Evolutionary conservation across 2,797 vertebrate genomes (phyloP).

Genomic region (Euthynnus affinis): DNA sequence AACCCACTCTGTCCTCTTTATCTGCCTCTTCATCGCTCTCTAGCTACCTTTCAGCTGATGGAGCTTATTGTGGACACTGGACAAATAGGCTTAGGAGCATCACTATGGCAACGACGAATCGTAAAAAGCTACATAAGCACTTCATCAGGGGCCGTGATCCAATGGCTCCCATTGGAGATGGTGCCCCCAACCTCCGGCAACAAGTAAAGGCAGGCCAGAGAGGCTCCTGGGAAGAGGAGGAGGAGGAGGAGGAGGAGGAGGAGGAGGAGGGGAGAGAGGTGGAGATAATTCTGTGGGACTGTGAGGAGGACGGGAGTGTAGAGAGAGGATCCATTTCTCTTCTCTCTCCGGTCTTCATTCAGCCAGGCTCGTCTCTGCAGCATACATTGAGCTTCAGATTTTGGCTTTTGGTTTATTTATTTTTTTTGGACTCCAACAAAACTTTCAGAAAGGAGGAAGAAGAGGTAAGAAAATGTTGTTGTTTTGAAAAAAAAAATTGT

Average conservation of each 20-base stretch:
- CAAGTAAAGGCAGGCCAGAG: conserved; percentile 78
- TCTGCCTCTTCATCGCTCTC: conserved; percentile 80
- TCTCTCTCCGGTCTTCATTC: conserved; percentile 26
- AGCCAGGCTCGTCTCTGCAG: conserved; percentile 7
- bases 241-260: conserved; percentile 13
- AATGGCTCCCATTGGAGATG: conserved; percentile 68
- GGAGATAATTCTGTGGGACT: conserved; percentile 14
- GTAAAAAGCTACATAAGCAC: conserved; percentile 77
- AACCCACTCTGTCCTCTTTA: conserved; percentile 70
- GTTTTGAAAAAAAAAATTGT: not conserved
- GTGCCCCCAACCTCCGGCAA: conserved; percentile 75
- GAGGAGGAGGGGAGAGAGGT: conserved; percentile 3
- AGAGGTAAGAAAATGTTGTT: conserved; percentile 58
- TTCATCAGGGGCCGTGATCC: conserved; percentile 74
- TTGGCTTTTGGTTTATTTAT: conserved; percentile 22
- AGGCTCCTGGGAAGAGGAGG: conserved; percentile 69
- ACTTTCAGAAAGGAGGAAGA: conserved; percentile 24
- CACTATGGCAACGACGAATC: conserved; percentile 85
- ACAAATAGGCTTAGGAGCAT: conserved; percentile 87
- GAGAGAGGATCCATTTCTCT: conserved; percentile 47
- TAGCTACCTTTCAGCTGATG: conserved; percentile 78
- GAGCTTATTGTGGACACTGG: conserved; percentile 84
- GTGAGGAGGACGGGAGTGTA: conserved; percentile 39
- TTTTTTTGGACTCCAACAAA: conserved; percentile 6
- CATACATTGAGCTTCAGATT: conserved; percentile 4